These are phyloP conservation scores for Marronus borbonicus DNA, from an alignment of 2,888 invertebrate genomes.

Conservation along the genomic window DNA sequence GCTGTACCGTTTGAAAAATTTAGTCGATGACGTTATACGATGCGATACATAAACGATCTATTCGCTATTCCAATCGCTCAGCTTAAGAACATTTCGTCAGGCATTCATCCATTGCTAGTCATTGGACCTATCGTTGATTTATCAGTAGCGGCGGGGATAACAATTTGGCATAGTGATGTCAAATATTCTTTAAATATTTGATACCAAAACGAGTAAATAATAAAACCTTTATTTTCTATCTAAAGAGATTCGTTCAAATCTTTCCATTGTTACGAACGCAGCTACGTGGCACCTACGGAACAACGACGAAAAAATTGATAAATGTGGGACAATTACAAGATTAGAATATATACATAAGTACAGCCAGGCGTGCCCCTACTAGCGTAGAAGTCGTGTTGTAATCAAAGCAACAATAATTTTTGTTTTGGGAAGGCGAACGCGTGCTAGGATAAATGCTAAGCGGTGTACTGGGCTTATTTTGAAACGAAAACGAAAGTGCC, in stretches of 20 bases:
- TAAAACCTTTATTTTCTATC: too few relatives aligned
- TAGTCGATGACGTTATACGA: too few relatives aligned
- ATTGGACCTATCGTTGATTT: too few relatives aligned
- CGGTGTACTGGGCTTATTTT: conserved; percentile 50
- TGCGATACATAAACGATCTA: too few relatives aligned
- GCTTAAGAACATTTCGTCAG: conserved; percentile 12
- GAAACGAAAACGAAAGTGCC: conserved; percentile 43
- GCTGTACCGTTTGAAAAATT: too few relatives aligned
- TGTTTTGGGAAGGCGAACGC: conserved; percentile 18
- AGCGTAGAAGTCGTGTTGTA: conserved; percentile 47
- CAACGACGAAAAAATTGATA: conserved; percentile 25
- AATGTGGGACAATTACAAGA: conserved; percentile 58
- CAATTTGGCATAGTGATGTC: too few relatives aligned
- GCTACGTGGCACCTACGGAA: background rate
- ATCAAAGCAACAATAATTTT: conserved; percentile 54
- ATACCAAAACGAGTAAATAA: too few relatives aligned
- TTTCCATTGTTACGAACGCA: too few relatives aligned
- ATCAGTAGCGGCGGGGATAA: too few relatives aligned
- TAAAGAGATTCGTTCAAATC: too few relatives aligned
- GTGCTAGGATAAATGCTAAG: conserved; percentile 1
- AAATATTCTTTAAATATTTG: too few relatives aligned
- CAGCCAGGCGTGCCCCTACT: conserved; percentile 55
- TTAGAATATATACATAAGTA: conserved; percentile 46
- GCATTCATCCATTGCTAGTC: too few relatives aligned
- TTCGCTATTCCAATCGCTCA: conserved; percentile 9